Base-by-base conservation (phyloP, 2,797 vertebrate genomes). In the Botia kubotai region DNA sequence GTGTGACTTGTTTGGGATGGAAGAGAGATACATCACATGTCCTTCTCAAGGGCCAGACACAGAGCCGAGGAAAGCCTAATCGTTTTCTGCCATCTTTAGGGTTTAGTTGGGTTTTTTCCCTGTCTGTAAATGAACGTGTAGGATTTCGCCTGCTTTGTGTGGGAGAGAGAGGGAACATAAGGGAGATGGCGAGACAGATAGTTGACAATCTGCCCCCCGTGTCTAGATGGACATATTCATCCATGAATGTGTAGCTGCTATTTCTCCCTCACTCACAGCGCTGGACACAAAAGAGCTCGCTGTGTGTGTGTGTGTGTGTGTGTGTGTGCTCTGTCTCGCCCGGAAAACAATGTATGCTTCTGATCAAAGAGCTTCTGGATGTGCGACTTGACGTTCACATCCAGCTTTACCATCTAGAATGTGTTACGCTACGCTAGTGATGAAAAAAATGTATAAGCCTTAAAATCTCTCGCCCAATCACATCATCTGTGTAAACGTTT, bases 301-400 rank as follows among this genome's bases (percentile, higher is more conserved):
- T 94, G 95, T 94, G 57, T 90, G 72, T 73, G 85, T 19, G 60
- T 67, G 86, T 90, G 89, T 89, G 77, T 93, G 58, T 88, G 65
- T 72, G 83, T 16, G 57, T 60, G 86, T 90, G 88, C 88, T 92
- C 91, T 87, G 80, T 88, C 87, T 90, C 89, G 66, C 87, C 23
- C 90, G 78, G 46, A 72, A 91, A 91, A 96, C 93, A 96, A 95
- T 95, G 86, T 26, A 89, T 72, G 84, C 87, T 63, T 86, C 66
- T 91, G 95, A 97, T 97, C 95, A 97, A 97, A n/a, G n/a, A n/a
- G n/a, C n/a, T n/a, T n/a, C n/a, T n/a, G n/a, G n/a, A n/a, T n/a
- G n/a, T n/a, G n/a, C n/a, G n/a, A n/a, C 90, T 86, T 92, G 88
- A 90, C 89, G 95, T 91, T 92, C 75, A 85, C 88, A 92, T 89